Evolutionary conservation across 2,797 vertebrate species (phyloP).

Genomic region (Tenualosa ilisha): DNA sequence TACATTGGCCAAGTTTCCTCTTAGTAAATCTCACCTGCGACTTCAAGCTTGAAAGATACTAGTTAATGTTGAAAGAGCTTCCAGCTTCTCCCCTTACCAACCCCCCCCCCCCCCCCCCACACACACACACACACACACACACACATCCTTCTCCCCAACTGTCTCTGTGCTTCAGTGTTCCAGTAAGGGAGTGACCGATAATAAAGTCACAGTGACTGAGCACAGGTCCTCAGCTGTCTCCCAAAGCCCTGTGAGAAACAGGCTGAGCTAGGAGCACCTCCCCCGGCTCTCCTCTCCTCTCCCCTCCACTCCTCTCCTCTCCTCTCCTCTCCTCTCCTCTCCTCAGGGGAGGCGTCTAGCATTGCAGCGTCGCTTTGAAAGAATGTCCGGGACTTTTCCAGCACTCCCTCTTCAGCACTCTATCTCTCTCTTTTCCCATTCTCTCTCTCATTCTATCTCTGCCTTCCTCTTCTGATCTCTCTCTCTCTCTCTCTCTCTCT

Average conservation of each 20-base stretch:
- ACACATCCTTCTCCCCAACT: not conserved
- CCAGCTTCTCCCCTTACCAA: not conserved
- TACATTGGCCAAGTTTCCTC: not conserved
- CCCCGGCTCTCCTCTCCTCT: conserved; percentile 39
- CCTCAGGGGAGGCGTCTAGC: not conserved
- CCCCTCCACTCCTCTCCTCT: conserved; percentile 45
- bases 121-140: no score
- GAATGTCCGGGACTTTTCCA: conserved; percentile 22
- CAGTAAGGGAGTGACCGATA: not conserved
- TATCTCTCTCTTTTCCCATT: not conserved
- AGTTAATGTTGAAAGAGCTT: not conserved
- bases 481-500: not conserved
- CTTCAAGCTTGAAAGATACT: not conserved
- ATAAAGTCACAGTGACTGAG: conserved; percentile 33
- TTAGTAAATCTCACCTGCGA: not conserved
- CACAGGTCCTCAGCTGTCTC: conserved; percentile 52
- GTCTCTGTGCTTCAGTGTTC: not conserved
- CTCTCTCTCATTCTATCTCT: not conserved
- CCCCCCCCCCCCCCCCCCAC: not conserved
- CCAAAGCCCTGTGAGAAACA: conserved; percentile 46
- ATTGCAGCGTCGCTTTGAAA: not conserved
- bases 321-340: not conserved
- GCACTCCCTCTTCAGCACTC: not conserved
- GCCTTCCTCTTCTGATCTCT: not conserved
- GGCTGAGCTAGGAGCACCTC: conserved; percentile 64